These are phyloP conservation scores for Orthosia gothica DNA, from an alignment of 2,888 invertebrate species.

Conservation along the genomic window DNA sequence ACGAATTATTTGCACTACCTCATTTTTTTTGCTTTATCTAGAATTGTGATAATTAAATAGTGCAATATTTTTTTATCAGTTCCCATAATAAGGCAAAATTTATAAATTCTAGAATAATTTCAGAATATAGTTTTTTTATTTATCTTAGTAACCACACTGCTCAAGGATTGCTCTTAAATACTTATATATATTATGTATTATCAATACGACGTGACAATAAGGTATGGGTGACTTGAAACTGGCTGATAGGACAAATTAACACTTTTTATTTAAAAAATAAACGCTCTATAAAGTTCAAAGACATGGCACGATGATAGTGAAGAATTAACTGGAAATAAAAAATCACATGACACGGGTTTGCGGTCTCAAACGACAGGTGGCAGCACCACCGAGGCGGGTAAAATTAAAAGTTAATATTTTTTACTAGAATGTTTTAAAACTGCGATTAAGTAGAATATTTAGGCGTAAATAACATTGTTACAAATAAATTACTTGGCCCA, in stretches of 20 bases:
- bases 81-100: conserved; percentile 34
- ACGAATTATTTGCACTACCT: not conserved
- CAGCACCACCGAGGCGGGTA: conserved; percentile 5
- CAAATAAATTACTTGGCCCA: conserved; percentile 5
- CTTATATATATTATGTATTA: conserved; percentile 44
- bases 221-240: conserved; percentile 52
- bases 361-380: conserved; percentile 48
- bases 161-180: conserved; percentile 46
- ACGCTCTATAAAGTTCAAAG: conserved; percentile 51
- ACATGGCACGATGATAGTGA: conserved; percentile 68
- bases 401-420: not conserved
- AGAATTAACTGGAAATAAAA: conserved; percentile 41
- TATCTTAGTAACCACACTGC: conserved; percentile 58
- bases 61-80: conserved; percentile 27
- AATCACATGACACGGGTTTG: conserved; percentile 38
- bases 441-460: not conserved
- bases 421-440: too few species aligned
- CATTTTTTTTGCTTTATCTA: not conserved
- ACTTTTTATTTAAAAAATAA: conserved; percentile 45
- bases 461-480: not conserved
- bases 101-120: conserved; percentile 27
- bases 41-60: not conserved
- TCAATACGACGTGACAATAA: conserved; percentile 62
- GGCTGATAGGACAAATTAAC: conserved; percentile 44
- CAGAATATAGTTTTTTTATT: conserved; percentile 3